Percentiles rank a stretch among this genome's conserved stretches.
phyloP scores from a whole-genome alignment of 2,888 invertebrate genomes.

The Ptilodon capucinus region DNA sequence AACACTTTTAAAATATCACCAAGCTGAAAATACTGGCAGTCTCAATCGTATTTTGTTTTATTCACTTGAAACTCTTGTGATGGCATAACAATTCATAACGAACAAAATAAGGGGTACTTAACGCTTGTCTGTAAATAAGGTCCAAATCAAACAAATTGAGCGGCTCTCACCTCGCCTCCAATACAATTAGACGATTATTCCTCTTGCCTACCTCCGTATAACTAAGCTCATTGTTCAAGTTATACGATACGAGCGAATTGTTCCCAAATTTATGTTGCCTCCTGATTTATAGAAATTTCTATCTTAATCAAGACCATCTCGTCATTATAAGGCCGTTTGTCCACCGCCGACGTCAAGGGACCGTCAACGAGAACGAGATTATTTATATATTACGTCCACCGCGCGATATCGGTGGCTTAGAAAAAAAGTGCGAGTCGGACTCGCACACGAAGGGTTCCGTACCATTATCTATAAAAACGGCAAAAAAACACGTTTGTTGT shows the following conservation, averaged over 20 bases:
- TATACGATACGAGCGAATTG: constrained; percentile 1
- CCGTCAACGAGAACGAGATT: too few relatives aligned
- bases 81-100: constrained; percentile 20
- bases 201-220: constrained; percentile 56
- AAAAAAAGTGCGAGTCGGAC: too few relatives aligned
- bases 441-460: too few relatives aligned
- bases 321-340: too few relatives aligned
- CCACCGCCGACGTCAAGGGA: too few relatives aligned
- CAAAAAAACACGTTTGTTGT: too few relatives aligned
- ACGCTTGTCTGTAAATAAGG: constrained; percentile 34
- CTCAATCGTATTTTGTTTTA: constrained; percentile 3
- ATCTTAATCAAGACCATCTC: too few relatives aligned
- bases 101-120: constrained; percentile 17
- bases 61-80: constrained; percentile 5
- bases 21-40: not conserved
- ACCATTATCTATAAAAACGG: too few relatives aligned
- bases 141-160: constrained; percentile 46
- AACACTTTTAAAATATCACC: too few relatives aligned
- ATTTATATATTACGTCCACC: too few relatives aligned
- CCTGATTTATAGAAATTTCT: too few relatives aligned
- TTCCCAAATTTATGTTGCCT: not conserved
- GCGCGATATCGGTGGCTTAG: too few relatives aligned
- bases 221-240: constrained; percentile 34
- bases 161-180: constrained; percentile 49
- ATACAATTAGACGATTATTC: constrained; percentile 70